Evolutionary conservation across 2,888 invertebrate species (phyloP), one percentile per base, ranked within the genome.

Genomic region (Euproctis similis): DNA sequence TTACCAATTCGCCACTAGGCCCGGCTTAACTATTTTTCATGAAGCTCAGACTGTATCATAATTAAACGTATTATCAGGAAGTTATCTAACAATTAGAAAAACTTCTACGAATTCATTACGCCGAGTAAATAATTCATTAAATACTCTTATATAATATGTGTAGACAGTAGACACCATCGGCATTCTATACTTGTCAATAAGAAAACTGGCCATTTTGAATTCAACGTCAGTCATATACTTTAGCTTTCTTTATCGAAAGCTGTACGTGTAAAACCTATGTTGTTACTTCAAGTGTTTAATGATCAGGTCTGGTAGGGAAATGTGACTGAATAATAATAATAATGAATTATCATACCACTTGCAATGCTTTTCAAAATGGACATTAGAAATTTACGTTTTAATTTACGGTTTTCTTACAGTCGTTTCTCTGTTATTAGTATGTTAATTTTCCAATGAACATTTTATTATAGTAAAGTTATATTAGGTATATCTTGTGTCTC

Each of bases 161-260:
- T n/a, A n/a, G n/a, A 11, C 11, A 2, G 10, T 10, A 10, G 11
- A 9, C 21, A 19, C 19, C 19, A 21, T 21, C 21, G 21, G 21
- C 10, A 21, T 21, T 21, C 8, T 14, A 18, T 12, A 7, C 17
- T n/a, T 31, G 36, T 36, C 41, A 19, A 38, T 43, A 26, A 12
- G 8, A 16, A 13, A 14, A 24, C 8, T 20, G 8, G 24, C 29
- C 19, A 22, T 31, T 41, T 49, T 24, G 35, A 42, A 55, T 55
- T 46, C 49, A 39, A 28, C 39, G 40, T 14, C 36, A 18, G 37
- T 37, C 32, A 53, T 54, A 54, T 58, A 55, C 53, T 39, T 42
- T 31, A 34, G 40, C 35, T 64, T 66, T 60, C 58, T 53, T 56
- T 51, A 53, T 53, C 51, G 60, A 66, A 63, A 46, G 46, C 20